Evolutionary conservation across 2,888 invertebrate genomes (phyloP), one percentile per base, ranked within the genome.

Genomic region (Osmoderma eremita): DNA sequence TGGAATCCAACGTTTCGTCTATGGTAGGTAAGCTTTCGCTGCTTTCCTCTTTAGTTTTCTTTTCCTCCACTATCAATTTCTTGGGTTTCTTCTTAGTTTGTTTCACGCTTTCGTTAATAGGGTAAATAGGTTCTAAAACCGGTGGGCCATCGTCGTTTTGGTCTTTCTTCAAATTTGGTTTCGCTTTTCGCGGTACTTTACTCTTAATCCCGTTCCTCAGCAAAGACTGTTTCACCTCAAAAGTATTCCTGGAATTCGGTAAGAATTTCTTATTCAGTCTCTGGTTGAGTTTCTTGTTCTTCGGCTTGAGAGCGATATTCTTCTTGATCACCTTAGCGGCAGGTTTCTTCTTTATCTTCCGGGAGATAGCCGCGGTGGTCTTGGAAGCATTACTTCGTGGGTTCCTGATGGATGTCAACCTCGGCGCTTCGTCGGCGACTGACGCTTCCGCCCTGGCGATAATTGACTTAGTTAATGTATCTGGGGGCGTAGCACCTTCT

Each of bases 71-170:
- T 18, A 68, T 66, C 39, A 18, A 67, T 50, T 66, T 74, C 66
- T 67, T 71, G 45, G 63, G 69, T 54, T 62, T 63, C 53, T 66
- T 71, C 67, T 67, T 73, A 45, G 63, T 67, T 65, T 71, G 69
- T 53, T 75, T 75, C 49, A 69, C 68, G 38, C 69, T 78, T 61
- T 75, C 77, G 18, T 77, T 76, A 17, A 74, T 70, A 2, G 80
- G 77, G 54, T 76, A 76, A 49, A 80, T 78, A 10, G 79, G 78
- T 73, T 81, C 79, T 49, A 80, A 70, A 54, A 78, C 77, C n/a
- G 79, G 80, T 3, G 78, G 77, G 38, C 67, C 67, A 42, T 75
- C 71, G 36, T 71, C 70, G 15, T 8, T 18, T 61, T 49, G 22
- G 53, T 62, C 45, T n/a, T 70, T 69, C 65, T 70, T 73, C 22